Base-by-base conservation (phyloP, 2,113 vertebrate genomes). In the Mesocricetus auratus region DNA sequence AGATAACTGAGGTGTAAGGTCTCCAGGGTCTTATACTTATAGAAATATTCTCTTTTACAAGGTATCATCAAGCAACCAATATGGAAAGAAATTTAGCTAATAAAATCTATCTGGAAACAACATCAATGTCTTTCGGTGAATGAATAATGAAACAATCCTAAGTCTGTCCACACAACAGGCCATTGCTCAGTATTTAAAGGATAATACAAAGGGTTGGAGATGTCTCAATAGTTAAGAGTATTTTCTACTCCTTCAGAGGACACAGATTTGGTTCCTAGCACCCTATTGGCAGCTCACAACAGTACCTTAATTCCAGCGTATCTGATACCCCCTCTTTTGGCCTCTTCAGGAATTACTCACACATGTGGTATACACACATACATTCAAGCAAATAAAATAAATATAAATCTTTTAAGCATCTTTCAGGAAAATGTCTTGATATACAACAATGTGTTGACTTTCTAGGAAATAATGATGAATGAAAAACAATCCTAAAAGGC, bases 401-500 rank as follows among this genome's bases (percentile, higher is more conserved):
- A 83, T 42, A 42, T 64, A 83, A 62, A 82, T 58, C n/a, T 39
- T 58, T 82, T 82, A 39, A 73, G 45, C 22, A 45, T 75, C 39
- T 45, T 75, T 47, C 3, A 68, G 12, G 77, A 87, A 33, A 79
- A 86, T 47, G 21, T 5, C 6, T 16, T 90, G 19, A 69, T 36
- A 62, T 2, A 53, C 2, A 88, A 31, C 39, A 66, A 9, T 81
- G 71, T 24, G 29, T 13, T 33, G 21, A 88, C 73, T 33, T 53
- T 56, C 24, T 15, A 90, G 7, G 78, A 64, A 66, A 78, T 75
- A 79, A 85, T 19, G 10, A 47, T 79, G 39, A 68, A 74, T 33
- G 5, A 75, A 75, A 95, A 94, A 90, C n/a, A 93, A 50, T 39
- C 29, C 24, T 69, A 58, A 89, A 95, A 95, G 45, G 9, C 31